Percentiles rank a stretch among this genome's conserved stretches.
These are phyloP conservation scores for Cathartes aura DNA, from an alignment of 2,113 vertebrate species.

Conservation along the genomic window DNA sequence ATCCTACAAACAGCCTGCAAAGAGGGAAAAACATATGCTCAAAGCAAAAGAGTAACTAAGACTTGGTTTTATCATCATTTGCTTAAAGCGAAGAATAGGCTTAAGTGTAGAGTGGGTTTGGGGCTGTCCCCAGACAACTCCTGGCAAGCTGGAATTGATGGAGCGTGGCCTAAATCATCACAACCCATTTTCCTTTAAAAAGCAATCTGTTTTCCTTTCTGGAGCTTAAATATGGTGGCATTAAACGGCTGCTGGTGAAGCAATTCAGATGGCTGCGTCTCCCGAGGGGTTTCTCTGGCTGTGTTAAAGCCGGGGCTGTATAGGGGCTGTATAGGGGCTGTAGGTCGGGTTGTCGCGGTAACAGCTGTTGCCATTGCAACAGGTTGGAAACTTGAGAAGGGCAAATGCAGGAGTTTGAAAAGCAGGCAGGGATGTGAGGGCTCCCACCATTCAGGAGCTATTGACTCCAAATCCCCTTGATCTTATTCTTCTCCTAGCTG, in stretches of 20 bases:
- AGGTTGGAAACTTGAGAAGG: conserved; percentile 58
- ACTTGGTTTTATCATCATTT: background rate
- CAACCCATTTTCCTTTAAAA: conserved; percentile 17
- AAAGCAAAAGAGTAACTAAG: background rate
- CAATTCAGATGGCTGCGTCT: background rate
- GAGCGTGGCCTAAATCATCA: background rate
- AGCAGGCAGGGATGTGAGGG: background rate
- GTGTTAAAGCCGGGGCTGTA: background rate
- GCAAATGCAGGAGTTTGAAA: conserved; percentile 16
- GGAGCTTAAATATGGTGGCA: background rate
- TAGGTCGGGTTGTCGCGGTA: background rate
- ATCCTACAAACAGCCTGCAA: background rate
- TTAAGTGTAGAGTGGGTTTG: background rate
- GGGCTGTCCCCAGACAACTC: background rate
- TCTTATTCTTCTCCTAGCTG: conserved; percentile 19
- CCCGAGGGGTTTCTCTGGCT: background rate
- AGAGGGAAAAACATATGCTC: background rate
- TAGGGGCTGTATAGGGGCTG: background rate
- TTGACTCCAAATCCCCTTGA: conserved; percentile 55
- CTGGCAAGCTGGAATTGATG: background rate
- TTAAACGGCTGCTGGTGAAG: background rate
- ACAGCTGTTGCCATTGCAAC: conserved; percentile 55
- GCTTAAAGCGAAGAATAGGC: background rate
- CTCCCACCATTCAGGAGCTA: conserved; percentile 5
- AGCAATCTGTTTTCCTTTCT: conserved; percentile 36